Evolutionary conservation across 1,140 invertebrate species (phyloP), one percentile per base, ranked within the genome.

Genomic region (Drosophila mayri): DNA sequence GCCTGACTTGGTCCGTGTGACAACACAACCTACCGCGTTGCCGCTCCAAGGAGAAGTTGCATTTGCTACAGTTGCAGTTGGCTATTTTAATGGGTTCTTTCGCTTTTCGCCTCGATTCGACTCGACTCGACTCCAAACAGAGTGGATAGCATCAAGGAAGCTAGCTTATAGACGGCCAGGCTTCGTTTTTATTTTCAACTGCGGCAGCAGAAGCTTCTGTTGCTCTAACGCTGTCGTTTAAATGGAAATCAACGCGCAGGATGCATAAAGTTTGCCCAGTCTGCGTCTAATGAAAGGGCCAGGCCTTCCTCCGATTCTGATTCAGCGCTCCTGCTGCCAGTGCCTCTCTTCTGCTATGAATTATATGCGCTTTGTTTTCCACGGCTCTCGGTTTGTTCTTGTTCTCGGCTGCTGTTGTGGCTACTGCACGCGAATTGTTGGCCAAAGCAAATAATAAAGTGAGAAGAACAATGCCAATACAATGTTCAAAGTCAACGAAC

Each of bases 211-310:
- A 4, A 22, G 79, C 66, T 81, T 66, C 80, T 82, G 70, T 74
- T 74, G 66, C 84, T 88, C 85, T 85, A 88, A 88, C 85, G 85
- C 85, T 84, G 77, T 90, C 85, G 81, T 90, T 90, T 90, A 90
- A 90, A 90, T 90, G 85, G 85, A 90, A 90, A 90, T 90, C 85
- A 90, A 88, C 86, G 85, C 86, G 85, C 85, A 90, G 85, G 85
- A 90, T 90, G 85, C 85, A 90, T 90, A 90, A 90, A 90, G 74
- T 90, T 38, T 90, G 71, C 70, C 81, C 66, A 63, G 80, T 67
- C 71, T 88, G 79, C 80, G 76, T 85, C 85, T 88, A 88, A 88
- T 88, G 85, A 88, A 88, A 88, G 85, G 85, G 85, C 90, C 85
- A 90, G 81, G 81, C 28, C 74, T 81, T 74, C 64, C 61, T 32